These are phyloP conservation scores for Hymenopus coronatus DNA, from an alignment of 2,888 invertebrate species.

Conservation along the genomic window DNA sequence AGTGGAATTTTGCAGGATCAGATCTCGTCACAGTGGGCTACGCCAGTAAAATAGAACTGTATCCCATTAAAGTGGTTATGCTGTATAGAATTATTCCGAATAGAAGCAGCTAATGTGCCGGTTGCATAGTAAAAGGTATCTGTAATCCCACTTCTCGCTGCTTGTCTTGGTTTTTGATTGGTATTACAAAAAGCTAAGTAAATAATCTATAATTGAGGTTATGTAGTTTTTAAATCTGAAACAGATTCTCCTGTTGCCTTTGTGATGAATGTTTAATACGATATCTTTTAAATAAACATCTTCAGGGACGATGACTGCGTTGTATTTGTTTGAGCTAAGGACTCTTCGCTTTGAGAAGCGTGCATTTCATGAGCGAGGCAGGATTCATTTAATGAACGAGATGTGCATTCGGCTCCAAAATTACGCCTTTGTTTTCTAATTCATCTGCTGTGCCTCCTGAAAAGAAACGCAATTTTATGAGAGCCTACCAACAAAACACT, in stretches of 20 bases:
- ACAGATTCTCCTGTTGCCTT: neutral
- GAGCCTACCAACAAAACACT: neutral
- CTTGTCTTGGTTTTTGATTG: too few relatives aligned
- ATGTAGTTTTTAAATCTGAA: too few relatives aligned
- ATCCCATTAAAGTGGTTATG: too few relatives aligned
- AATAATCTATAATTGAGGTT: too few relatives aligned
- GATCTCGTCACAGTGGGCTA: too few relatives aligned
- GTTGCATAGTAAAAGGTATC: too few relatives aligned
- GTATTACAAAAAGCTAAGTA: too few relatives aligned
- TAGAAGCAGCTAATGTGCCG: too few relatives aligned
- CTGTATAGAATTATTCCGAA: too few relatives aligned
- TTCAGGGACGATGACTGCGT: neutral
- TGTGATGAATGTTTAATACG: neutral
- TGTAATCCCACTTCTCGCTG: too few relatives aligned
- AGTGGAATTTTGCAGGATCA: too few relatives aligned
- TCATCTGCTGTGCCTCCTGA: neutral
- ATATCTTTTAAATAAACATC: neutral
- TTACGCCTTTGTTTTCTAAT: neutral
- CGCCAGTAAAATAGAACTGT: too few relatives aligned
- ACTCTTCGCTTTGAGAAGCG: neutral
- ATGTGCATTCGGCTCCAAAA: neutral
- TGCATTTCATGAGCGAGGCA: neutral
- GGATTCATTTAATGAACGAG: neutral
- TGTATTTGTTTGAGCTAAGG: neutral
- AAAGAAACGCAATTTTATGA: neutral